Evolutionary conservation across 2,888 invertebrate species (phyloP).

Genomic region (Euclidia mi): DNA sequence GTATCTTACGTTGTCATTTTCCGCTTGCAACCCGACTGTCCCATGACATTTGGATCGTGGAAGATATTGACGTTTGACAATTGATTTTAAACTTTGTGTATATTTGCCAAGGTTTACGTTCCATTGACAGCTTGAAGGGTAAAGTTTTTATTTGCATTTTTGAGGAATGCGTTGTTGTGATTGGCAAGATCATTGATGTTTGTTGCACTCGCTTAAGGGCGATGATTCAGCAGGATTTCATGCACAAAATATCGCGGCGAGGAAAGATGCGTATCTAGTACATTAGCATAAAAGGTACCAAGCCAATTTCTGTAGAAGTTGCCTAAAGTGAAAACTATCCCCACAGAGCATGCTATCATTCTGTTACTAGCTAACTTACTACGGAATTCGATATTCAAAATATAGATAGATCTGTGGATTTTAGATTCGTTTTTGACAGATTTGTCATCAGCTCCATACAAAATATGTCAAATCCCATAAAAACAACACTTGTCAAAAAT

Average conservation of each 20-base stretch:
- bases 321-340: too few species aligned
- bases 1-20: conserved; percentile 74
- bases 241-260: conserved; percentile 19
- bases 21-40: conserved; percentile 59
- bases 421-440: too few species aligned
- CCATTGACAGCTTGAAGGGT: background rate
- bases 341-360: too few species aligned
- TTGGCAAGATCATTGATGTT: conserved; percentile 57
- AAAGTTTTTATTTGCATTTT: conserved; percentile 49
- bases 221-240: conserved; percentile 49
- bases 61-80: conserved; percentile 39
- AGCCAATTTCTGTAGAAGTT: too few species aligned
- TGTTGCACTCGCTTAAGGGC: conserved; percentile 31
- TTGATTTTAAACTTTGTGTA: conserved; percentile 32
- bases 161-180: conserved; percentile 56
- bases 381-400: too few species aligned
- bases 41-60: conserved; percentile 49
- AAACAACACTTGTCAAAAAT: too few species aligned
- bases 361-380: too few species aligned
- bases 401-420: too few species aligned
- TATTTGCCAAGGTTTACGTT: conserved; percentile 3
- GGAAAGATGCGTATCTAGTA: conserved; percentile 30
- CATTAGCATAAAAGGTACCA: background rate
- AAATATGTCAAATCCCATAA: too few species aligned
- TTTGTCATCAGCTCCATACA: too few species aligned